These are phyloP conservation scores for Aleadryas rufinucha DNA, from an alignment of 2,113 vertebrate genomes.

Conservation along the genomic window DNA sequence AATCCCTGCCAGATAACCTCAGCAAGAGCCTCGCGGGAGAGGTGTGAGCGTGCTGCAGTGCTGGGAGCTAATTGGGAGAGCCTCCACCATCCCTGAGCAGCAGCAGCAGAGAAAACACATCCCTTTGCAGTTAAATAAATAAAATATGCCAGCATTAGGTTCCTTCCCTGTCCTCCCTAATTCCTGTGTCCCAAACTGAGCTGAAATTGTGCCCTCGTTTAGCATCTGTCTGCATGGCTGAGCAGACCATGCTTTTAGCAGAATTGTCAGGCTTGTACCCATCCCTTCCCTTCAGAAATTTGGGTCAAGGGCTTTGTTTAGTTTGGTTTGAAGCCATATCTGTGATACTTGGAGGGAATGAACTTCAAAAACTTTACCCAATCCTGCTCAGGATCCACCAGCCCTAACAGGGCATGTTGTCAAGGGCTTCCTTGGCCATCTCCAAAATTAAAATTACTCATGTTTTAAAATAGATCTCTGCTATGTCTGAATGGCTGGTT, in stretches of 20 bases:
- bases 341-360: neutral
- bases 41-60: neutral
- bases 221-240: fast-evolving
- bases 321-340: fast-evolving
- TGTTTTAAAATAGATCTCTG: neutral
- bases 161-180: neutral
- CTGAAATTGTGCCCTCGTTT: neutral
- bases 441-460: neutral
- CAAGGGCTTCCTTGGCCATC: neutral
- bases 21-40: neutral
- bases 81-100: neutral
- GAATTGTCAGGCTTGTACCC: neutral
- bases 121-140: neutral
- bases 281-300: neutral
- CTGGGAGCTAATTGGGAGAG: slow-evolving; percentile 14
- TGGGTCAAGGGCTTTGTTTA: neutral
- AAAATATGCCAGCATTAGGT: neutral
- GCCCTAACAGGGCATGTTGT: fast-evolving
- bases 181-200: neutral
- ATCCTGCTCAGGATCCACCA: neutral
- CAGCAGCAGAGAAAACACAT: neutral
- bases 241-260: neutral
- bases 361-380: neutral
- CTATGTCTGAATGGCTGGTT: neutral
- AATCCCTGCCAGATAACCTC: neutral